These are phyloP conservation scores for Callyntrura guangdongensis DNA, from an alignment of 2,888 invertebrate species.

Conservation along the genomic window DNA sequence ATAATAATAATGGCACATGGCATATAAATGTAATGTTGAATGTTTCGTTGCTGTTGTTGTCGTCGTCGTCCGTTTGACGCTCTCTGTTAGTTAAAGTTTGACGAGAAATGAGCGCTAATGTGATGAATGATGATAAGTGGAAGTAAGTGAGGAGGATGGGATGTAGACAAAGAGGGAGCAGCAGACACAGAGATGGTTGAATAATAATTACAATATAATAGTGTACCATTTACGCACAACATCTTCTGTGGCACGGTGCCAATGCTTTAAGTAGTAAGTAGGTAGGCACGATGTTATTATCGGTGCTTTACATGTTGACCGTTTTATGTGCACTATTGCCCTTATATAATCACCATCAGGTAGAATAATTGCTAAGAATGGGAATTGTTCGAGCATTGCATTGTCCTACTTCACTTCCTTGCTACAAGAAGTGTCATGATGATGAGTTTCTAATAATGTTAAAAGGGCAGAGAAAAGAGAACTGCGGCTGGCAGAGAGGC, in stretches of 20 bases:
- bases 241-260: conserved; percentile 70
- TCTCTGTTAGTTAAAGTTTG: not conserved
- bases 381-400: conserved; percentile 43
- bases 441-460: conserved; percentile 44
- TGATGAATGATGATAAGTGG: conserved; percentile 16
- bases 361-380: conserved; percentile 49
- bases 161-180: conserved; percentile 43
- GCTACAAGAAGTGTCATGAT: conserved; percentile 17
- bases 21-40: not conserved
- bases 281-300: conserved; percentile 8
- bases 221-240: conserved; percentile 43
- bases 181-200: conserved; percentile 27
- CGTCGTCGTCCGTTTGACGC: not conserved
- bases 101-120: conserved; percentile 33
- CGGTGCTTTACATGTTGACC: not conserved
- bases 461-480: conserved; percentile 45
- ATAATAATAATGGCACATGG: conserved; percentile 40
- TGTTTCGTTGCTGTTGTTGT: not conserved
- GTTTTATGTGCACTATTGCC: not conserved
- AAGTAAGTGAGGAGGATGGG: conserved; percentile 10
- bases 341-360: conserved; percentile 56
- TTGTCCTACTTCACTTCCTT: conserved; percentile 78
- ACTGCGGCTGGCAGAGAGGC: conserved; percentile 10
- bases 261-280: conserved; percentile 60
- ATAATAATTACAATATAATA: conserved; percentile 52